Evolutionary conservation across 2,797 vertebrate species (phyloP).

Genomic region (Holocentrus rufus): DNA sequence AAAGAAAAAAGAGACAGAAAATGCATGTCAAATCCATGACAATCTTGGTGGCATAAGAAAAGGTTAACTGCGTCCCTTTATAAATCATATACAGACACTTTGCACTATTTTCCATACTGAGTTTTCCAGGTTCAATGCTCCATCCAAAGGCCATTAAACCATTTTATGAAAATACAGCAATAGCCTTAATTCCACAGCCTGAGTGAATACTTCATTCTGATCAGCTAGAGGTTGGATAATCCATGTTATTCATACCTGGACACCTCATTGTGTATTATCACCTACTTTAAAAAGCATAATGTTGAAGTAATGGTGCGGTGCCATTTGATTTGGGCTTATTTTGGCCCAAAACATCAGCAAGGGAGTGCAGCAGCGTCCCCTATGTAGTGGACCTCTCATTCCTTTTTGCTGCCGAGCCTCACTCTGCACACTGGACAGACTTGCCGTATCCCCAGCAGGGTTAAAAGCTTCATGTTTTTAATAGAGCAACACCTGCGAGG

Average conservation of each 20-base stretch:
- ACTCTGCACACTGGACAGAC: conserved; percentile 68
- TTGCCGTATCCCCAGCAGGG: conserved; percentile 78
- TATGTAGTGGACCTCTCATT: conserved; percentile 34
- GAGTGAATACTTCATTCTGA: neutral
- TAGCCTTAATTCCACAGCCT: neutral
- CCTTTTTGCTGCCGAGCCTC: conserved; percentile 71
- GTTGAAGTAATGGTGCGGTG: neutral
- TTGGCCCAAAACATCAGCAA: neutral
- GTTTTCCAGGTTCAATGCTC: neutral
- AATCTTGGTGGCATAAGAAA: no score
- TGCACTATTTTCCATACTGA: neutral
- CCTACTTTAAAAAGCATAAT: neutral
- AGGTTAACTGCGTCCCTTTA: neutral
- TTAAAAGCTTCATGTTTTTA: conserved; percentile 86
- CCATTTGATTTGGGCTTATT: neutral
- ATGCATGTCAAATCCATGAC: no score
- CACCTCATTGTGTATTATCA: neutral
- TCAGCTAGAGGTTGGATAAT: neutral
- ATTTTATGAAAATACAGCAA: no score
- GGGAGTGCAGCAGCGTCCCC: conserved; percentile 30
- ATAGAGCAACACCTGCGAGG: conserved; percentile 81
- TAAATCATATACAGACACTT: neutral
- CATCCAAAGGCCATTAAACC: no score
- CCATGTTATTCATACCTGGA: neutral
- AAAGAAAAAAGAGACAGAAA: no score